Base-by-base conservation (phyloP, 2,113 vertebrate species). In the Nyctibius bracteatus region DNA sequence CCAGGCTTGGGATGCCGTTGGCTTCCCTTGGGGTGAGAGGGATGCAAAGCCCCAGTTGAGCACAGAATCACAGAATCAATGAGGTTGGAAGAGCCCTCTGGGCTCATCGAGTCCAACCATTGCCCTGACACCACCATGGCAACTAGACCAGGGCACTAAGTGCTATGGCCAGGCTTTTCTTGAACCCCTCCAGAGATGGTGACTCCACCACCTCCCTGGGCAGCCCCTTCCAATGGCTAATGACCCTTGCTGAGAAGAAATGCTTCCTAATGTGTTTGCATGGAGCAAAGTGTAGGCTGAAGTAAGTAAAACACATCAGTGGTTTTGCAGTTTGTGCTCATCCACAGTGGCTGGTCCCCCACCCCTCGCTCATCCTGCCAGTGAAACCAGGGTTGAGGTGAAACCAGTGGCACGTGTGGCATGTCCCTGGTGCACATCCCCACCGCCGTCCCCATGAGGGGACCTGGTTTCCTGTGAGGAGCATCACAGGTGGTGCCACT, bases 331-430 rank as follows among this genome's bases (percentile, higher is more conserved):
- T 35, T 25, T 35, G 79, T 35, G 44, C 25, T 81, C 46, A 2
- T 1, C 8, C 0, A 7, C 12, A 23, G 62, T 2, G 2, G 18
- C 24, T 1, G 0, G 7, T 31, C 44, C 51, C 61, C 46, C 14
- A 46, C 22, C 24, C 62, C 58, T 61, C 11, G 1, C 31, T 55
- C 54, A 49, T 31, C 1, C 27, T 58, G 44, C 17, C 46, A 18
- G 46, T 6, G 15, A n/a, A 74, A 49, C 14, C 49, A 46, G 55
- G 30, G 30, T 8, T 1, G 7, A 75, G 81, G 30, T 6, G 8
- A 44, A 49, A 2, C 43, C 5, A 6, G 72, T 30, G 78, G 59
- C 55, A 57, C 1, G 0, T 3, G n/a, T 33, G 59, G 7, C 62
- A 3, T 0, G 5, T 58, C 58, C 46, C 62, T 2, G 5, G 25